These are phyloP conservation scores for Noctua comes DNA, from an alignment of 2,888 invertebrate genomes.

Conservation along the genomic window DNA sequence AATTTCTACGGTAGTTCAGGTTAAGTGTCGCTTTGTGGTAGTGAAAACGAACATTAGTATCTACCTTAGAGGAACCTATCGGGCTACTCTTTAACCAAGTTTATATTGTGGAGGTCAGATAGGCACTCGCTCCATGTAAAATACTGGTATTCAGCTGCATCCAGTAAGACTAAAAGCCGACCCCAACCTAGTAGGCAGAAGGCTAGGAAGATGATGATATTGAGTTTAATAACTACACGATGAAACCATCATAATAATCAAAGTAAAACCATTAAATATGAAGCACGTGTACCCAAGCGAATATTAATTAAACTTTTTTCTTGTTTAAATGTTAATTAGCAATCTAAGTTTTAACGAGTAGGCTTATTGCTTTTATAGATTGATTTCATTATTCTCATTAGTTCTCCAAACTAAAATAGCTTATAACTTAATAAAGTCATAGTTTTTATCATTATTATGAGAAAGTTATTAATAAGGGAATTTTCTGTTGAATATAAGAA, in stretches of 20 bases:
- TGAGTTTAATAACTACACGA: constrained; percentile 9
- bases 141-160: neutral
- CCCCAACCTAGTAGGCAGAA: neutral
- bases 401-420: constrained; percentile 7
- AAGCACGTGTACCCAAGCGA: constrained; percentile 16
- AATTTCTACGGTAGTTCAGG: neutral
- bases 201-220: neutral
- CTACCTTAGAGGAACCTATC: neutral
- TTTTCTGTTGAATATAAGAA: neutral
- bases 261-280: constrained; percentile 25
- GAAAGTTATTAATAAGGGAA: neutral
- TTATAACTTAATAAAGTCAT: constrained; percentile 1
- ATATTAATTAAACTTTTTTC: constrained; percentile 34
- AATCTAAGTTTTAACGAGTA: constrained; percentile 33
- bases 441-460: constrained; percentile 1
- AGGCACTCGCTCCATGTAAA: neutral
- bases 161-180: neutral
- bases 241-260: constrained; percentile 9
- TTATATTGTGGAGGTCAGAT: neutral
- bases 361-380: constrained; percentile 28
- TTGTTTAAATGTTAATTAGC: constrained; percentile 45
- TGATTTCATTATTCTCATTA: constrained; percentile 29
- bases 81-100: neutral
- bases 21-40: neutral
- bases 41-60: neutral